A percentile compares a stretch with the other conserved stretches of the same genome.
These are phyloP conservation scores for Morone saxatilis DNA, from an alignment of 2,113 vertebrate species.

Conservation along the genomic window DNA sequence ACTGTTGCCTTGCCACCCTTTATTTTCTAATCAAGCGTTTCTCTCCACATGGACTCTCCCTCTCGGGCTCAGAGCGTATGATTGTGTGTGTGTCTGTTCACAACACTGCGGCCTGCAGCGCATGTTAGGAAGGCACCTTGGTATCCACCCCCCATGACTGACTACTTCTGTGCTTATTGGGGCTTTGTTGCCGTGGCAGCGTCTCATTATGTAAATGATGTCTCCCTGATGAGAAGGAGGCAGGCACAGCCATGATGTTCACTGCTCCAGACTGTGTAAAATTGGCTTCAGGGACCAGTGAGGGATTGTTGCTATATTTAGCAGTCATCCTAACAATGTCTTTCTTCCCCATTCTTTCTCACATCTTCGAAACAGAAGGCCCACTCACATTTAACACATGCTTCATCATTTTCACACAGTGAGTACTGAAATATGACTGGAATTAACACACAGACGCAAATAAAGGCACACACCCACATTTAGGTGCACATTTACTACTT, in stretches of 20 bases:
- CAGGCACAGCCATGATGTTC: slow-evolving; percentile 70
- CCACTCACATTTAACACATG: slow-evolving; percentile 52
- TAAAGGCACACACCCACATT: slow-evolving; percentile 25
- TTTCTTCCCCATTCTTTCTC: slow-evolving; percentile 57
- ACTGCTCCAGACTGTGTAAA: slow-evolving; percentile 79
- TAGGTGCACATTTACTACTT: slow-evolving; percentile 32
- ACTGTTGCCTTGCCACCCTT: slow-evolving; percentile 38
- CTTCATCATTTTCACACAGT: slow-evolving; percentile 48
- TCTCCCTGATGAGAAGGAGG: slow-evolving; percentile 73
- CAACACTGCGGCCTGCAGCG: background rate
- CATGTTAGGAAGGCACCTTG: slow-evolving; percentile 53
- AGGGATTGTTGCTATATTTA: slow-evolving; percentile 80
- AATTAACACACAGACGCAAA: slow-evolving; percentile 7
- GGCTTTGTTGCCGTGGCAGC: slow-evolving; percentile 79
- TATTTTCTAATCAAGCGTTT: slow-evolving; percentile 53
- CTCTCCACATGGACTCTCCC: slow-evolving; percentile 30
- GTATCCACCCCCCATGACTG: slow-evolving; percentile 60
- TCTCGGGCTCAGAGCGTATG: slow-evolving; percentile 9
- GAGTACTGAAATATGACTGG: slow-evolving; percentile 25
- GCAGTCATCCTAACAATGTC: slow-evolving; percentile 70
- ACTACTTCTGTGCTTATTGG: slow-evolving; percentile 61
- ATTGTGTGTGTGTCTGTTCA: slow-evolving; percentile 3
- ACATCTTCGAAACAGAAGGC: slow-evolving; percentile 62
- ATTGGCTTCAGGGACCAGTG: slow-evolving; percentile 77
- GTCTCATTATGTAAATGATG: slow-evolving; percentile 82